A percentile compares a stretch with the other conserved stretches of the same genome.
These are phyloP conservation scores for Rostratula benghalensis DNA, from an alignment of 2,113 vertebrate species.

Conservation along the genomic window DNA sequence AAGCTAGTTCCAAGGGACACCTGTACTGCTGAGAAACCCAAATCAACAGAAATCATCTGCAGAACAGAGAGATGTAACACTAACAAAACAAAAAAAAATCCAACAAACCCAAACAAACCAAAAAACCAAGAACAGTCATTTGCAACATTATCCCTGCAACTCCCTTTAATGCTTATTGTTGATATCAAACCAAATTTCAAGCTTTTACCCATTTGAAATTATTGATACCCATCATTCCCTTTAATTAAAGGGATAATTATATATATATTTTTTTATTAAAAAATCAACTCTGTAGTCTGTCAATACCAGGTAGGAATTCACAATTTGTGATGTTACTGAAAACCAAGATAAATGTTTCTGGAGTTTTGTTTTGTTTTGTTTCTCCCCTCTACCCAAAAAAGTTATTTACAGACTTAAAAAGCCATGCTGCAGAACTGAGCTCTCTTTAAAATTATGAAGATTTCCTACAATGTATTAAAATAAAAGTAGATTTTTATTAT, in stretches of 20 bases:
- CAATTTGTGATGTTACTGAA: conserved; percentile 88
- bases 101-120: background rate
- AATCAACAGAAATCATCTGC: conserved; percentile 46
- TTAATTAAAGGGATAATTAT: conserved; percentile 96
- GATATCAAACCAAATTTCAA: conserved; percentile 73
- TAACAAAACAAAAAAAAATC: conserved; percentile 18
- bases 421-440: conserved; percentile 91
- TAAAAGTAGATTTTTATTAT: conserved; percentile 97
- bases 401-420: conserved; percentile 99
- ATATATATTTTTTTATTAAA: conserved; percentile 86
- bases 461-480: conserved; percentile 99
- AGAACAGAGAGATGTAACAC: conserved; percentile 50
- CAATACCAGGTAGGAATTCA: conserved; percentile 93
- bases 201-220: conserved; percentile 78
- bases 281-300: conserved; percentile 92
- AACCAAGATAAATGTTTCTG: conserved; percentile 76
- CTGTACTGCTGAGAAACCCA: conserved; percentile 63
- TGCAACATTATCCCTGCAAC: conserved; percentile 73
- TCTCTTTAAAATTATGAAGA: conserved; percentile 95
- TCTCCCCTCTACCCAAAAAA: conserved; percentile 76
- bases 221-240: conserved; percentile 86
- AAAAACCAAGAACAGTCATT: conserved; percentile 55
- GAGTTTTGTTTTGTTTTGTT: conserved; percentile 81
- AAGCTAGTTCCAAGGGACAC: conserved; percentile 57
- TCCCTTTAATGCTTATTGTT: conserved; percentile 73